Conservation (phyloP, 2,113 vertebrate genomes). For the Collichthys lucidus region DNA sequence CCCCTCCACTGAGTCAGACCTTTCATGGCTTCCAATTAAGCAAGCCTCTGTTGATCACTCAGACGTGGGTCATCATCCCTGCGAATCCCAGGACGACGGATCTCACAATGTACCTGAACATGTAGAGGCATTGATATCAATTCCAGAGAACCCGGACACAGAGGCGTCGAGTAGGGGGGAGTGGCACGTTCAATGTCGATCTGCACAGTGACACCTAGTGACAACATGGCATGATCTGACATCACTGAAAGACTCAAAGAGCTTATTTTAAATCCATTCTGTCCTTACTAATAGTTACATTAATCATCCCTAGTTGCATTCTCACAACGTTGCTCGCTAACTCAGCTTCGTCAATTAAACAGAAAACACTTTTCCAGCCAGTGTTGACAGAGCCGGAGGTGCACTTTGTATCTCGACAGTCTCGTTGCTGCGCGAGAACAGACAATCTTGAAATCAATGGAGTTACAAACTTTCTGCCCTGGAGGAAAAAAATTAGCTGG, state of each 20-base stretch:
- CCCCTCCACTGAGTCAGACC: constrained; percentile 58
- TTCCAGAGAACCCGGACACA: constrained; percentile 35
- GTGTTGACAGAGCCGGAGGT: constrained; percentile 49
- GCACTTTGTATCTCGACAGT: constrained; percentile 49
- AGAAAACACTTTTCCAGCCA: constrained; percentile 50
- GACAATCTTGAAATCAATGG: constrained; percentile 63
- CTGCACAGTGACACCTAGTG: constrained; percentile 59
- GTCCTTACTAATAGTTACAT: constrained; percentile 43
- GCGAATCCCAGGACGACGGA: constrained; percentile 26
- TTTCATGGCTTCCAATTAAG: constrained; percentile 51
- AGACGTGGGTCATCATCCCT: constrained; percentile 2
- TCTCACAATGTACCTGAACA: constrained; percentile 13
- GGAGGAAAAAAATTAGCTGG: constrained; percentile 48
- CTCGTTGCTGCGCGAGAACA: constrained; percentile 55
- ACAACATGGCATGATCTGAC: constrained; percentile 72
- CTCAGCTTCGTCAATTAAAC: constrained; percentile 56
- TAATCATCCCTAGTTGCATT: constrained; percentile 51
- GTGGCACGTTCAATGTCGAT: constrained; percentile 58
- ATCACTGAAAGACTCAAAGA: constrained; percentile 19
- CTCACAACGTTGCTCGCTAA: constrained; percentile 21
- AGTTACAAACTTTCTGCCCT: constrained; percentile 62
- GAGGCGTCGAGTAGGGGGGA: constrained; percentile 30
- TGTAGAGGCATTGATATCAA: constrained; percentile 19
- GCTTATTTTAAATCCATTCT: constrained; percentile 41
- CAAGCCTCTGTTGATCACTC: constrained; percentile 55